Conservation (phyloP, 2,888 invertebrate genomes). For the Calliopum simillimum region DNA sequence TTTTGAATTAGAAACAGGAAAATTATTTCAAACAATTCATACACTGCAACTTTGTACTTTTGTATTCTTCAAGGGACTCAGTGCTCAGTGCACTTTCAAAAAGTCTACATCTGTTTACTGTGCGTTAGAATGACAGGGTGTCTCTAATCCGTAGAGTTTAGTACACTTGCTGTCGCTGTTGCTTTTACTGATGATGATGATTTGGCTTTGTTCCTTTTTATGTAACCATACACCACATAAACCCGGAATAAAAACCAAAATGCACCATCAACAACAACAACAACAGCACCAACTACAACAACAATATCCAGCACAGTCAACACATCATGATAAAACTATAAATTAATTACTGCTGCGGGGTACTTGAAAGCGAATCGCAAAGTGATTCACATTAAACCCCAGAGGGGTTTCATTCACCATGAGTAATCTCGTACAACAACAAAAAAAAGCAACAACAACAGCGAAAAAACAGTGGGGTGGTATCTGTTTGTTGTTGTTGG, state of each 20-base stretch:
- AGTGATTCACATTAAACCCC: not conserved
- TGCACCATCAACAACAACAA: constrained; percentile 34
- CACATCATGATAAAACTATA: constrained; percentile 62
- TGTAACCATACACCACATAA: constrained; percentile 29
- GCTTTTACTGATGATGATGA: not conserved
- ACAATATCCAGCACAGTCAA: constrained; percentile 29
- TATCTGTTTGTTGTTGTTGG: constrained; percentile 5
- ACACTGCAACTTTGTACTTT: not conserved
- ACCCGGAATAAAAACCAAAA: constrained; percentile 21
- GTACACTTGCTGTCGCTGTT: constrained; percentile 14
- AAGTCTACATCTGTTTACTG: constrained; percentile 14
- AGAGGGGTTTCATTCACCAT: not conserved
- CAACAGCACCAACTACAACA: constrained; percentile 27
- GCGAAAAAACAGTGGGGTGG: not conserved
- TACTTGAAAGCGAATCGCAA: constrained; percentile 56
- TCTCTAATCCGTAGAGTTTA: not conserved
- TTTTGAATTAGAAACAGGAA: constrained; percentile 12
- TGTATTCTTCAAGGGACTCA: constrained; percentile 14
- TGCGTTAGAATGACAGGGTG: constrained; percentile 7
- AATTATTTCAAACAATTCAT: constrained; percentile 1
- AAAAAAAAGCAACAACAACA: not conserved
- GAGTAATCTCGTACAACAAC: not conserved
- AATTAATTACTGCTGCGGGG: constrained; percentile 66
- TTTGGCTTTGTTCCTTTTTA: not conserved
- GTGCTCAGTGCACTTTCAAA: constrained; percentile 15